Evolutionary conservation across 64 coral and sea anemone species (phyloP), one percentile per base, ranked within the genome.

Genomic region (Anthopleura sola): DNA sequence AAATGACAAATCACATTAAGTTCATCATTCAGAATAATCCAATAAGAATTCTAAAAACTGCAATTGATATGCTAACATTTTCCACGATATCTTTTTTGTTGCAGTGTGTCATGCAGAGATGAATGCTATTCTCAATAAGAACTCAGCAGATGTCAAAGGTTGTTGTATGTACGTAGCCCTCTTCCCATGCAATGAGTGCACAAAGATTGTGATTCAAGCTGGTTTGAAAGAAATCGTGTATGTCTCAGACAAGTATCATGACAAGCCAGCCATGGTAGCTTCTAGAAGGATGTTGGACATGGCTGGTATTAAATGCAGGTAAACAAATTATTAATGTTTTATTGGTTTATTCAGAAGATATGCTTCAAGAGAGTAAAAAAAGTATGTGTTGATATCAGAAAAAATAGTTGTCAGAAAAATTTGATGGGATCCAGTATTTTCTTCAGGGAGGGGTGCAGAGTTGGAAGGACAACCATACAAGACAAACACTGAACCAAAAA

Each of bases 121-220:
- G 93, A 99, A 99, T 99, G 97, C 97, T 50, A 95, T 99, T 55
- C 88, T 95, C 28, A 99, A 99, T 87, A 99, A 99, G 80, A 99
- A 99, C 39, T 92, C 97, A 36, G 87, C 90, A 46, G 87, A 92
- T 89, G 90, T 99, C 21, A 99, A 95, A 78, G 93, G 90, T 18
- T 94, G 92, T 80, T 87, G 55, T 1, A 95, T 99, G 32, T 99
- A 92, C 83, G 97, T 99, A 21, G 97, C 97, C 60, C 71, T 99
- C 5, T 99, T 99, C 49, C 97, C 97, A 3, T 99, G 97, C 62
- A 99, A 99, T 88, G 97, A 99, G 76, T 99, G 97, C 77, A 86
- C 90, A 20, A 99, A 99, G 62, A 68, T 99, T n/a, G 89, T 99
- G 31, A 99, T 99, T 50, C 93, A 99, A 68, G 85, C 97, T 44